Base-by-base conservation (phyloP, 2,888 invertebrate species). In the Orthosia incerta region DNA sequence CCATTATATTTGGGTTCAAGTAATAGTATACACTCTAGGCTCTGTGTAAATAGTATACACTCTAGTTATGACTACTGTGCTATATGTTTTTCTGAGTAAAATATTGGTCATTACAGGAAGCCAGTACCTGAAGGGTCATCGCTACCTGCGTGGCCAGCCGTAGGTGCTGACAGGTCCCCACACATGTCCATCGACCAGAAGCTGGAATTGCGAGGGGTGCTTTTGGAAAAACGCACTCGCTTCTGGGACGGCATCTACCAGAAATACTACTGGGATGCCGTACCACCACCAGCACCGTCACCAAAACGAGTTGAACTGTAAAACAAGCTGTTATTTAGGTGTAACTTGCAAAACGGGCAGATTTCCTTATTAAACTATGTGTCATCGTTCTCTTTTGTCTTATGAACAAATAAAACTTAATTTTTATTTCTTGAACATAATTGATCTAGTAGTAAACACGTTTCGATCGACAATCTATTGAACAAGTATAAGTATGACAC, bases 231-330 rank as follows among this genome's bases (percentile, higher is more conserved):
- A 23, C 74, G 87, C 31, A 67, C 71, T 3, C 53, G 39, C 3
- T 83, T 89, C 39, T 89, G 89, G 89, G 85, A 89, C 31, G 51
- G 72, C 9, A 82, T 89, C 20, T 89, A 89, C 56, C 55, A 74
- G 20, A 78, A 85, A 60, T 72, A 87, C 26, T 68, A 73, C 68
- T 26, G 77, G 18, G 77, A 73, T 20, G 48, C 73, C 18, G 48
- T 67, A 4, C 67, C 68, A 26, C 73, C 73, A 15, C 26, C 68
- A 45, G 15, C 20, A 1, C 73, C 56, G 2, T 13, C 77, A 5
- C 48, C 56, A 16, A 73, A 77, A 67, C 77, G 26, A 9, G 68
- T 26, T 18, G 73, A 73, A 45, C 20, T 73, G 55, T 73, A 67
- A 74, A 66, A 45, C 9, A 26, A 12, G 23, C 13, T n/a, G 23